phyloP scores from a whole-genome alignment of 92 coral and sea anemone species.

The Zoanthus sansibaricus region DNA sequence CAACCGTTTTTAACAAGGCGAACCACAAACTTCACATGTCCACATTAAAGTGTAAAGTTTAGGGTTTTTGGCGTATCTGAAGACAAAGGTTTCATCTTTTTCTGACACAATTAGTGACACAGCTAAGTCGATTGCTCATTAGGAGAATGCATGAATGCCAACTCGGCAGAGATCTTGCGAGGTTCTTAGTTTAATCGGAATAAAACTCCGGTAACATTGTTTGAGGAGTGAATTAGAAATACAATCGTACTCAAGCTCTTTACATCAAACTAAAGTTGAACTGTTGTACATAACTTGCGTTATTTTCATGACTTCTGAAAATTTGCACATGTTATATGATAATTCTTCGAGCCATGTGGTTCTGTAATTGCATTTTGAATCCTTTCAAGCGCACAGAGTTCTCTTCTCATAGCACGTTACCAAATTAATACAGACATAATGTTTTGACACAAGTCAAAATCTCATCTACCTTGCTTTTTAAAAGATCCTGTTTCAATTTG shows the following conservation, averaged over 20 bases:
- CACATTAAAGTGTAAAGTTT: conserved; percentile 1
- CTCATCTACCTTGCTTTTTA: background rate
- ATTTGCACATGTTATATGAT: conserved; percentile 45
- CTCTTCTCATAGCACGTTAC: conserved; percentile 15
- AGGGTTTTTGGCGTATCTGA: background rate
- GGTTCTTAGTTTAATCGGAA: background rate
- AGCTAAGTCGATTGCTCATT: conserved; percentile 18
- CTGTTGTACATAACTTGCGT: conserved; percentile 4
- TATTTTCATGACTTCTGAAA: conserved; percentile 15
- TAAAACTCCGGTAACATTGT: conserved; percentile 2
- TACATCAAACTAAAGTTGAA: background rate
- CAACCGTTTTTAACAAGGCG: background rate
- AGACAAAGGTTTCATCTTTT: background rate
- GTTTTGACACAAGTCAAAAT: background rate
- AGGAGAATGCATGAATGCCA: background rate
- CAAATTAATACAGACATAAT: background rate
- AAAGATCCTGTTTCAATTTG: background rate
- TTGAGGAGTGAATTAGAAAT: background rate
- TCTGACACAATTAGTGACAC: background rate
- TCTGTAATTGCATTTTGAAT: conserved; percentile 40
- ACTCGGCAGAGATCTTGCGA: background rate
- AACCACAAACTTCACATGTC: background rate
- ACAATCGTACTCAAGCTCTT: background rate
- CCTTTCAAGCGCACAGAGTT: conserved; percentile 17
- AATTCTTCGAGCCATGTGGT: conserved; percentile 39